Evolutionary conservation across 2,797 vertebrate species (phyloP).

Genomic region (Rhodeus uyekii): DNA sequence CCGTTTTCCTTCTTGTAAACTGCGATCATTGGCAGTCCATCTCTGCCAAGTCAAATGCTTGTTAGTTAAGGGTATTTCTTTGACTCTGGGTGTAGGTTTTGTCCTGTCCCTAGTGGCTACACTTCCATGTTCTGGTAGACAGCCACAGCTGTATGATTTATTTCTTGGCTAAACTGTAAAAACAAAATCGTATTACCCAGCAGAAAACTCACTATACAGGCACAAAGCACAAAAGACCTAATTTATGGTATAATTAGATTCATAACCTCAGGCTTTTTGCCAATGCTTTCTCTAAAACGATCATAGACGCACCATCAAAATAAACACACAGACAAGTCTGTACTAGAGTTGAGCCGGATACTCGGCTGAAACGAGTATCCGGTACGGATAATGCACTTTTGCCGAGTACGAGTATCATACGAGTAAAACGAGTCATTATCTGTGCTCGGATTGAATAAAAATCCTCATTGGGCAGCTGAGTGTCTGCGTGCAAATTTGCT

Average conservation of each 20-base stretch:
- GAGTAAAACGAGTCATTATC: too few species aligned
- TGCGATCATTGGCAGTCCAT: background rate
- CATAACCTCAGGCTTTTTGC: slow-evolving; percentile 41
- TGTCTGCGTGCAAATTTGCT: too few species aligned
- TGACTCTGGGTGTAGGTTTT: slow-evolving; percentile 8
- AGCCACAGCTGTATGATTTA: slow-evolving; percentile 79
- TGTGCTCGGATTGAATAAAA: too few species aligned
- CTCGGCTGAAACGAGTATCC: too few species aligned
- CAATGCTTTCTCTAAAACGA: slow-evolving; percentile 31
- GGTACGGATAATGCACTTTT: too few species aligned
- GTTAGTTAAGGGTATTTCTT: background rate
- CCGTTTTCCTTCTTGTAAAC: background rate
- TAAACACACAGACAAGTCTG: slow-evolving; percentile 17
- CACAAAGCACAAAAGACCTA: slow-evolving; percentile 66
- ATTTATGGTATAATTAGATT: slow-evolving; percentile 85
- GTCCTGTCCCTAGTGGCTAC: slow-evolving; percentile 33
- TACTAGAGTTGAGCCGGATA: too few species aligned
- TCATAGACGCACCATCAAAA: slow-evolving; percentile 34
- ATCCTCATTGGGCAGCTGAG: too few species aligned
- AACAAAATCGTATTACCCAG: slow-evolving; percentile 84
- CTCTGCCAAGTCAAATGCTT: background rate
- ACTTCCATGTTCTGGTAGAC: slow-evolving; percentile 71
- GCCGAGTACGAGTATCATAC: too few species aligned
- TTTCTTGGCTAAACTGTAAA: slow-evolving; percentile 83
- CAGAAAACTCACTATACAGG: slow-evolving; percentile 76